Conservation (phyloP, 2,888 invertebrate species). For the Rapana venosa region DNA sequence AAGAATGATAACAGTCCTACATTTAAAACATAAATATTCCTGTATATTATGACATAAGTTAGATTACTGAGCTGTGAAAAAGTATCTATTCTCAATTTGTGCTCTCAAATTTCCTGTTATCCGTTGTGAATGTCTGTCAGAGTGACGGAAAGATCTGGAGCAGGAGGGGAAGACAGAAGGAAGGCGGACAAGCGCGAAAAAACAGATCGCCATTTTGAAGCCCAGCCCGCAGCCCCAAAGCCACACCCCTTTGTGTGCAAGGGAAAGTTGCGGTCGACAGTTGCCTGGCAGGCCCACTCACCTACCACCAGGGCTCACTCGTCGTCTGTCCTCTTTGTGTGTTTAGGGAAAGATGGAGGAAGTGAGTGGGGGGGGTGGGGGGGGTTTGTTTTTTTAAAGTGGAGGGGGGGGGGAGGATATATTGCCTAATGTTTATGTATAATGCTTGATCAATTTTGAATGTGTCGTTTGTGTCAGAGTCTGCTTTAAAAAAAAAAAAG, state of each 20-base stretch:
- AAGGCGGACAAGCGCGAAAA: neutral
- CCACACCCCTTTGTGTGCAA: slow-evolving; percentile 66
- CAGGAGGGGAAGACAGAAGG: neutral
- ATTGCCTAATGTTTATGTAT: neutral
- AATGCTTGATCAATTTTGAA: no score
- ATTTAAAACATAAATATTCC: no score
- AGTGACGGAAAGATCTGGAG: neutral
- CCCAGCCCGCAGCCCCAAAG: slow-evolving; percentile 50
- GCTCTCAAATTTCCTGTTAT: no score
- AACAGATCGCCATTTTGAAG: slow-evolving; percentile 43
- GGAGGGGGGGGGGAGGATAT: slow-evolving; percentile 81
- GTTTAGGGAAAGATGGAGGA: no score
- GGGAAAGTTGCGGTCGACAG: slow-evolving; percentile 65
- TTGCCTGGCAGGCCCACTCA: slow-evolving; percentile 72
- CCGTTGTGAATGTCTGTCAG: neutral
- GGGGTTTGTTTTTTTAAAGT: no score
- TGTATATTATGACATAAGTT: no score
- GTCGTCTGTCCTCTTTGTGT: slow-evolving; percentile 57
- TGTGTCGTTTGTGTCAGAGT: no score
- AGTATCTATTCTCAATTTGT: no score
- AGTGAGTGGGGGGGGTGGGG: slow-evolving; percentile 82
- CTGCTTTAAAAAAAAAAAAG: no score
- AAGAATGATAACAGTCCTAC: no score
- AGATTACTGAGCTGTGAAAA: no score
- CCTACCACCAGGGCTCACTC: slow-evolving; percentile 74